Percentiles rank a stretch among this genome's conserved stretches.
These are phyloP conservation scores for Clarias pachynema DNA, from an alignment of 2,797 vertebrate species.

Conservation along the genomic window DNA sequence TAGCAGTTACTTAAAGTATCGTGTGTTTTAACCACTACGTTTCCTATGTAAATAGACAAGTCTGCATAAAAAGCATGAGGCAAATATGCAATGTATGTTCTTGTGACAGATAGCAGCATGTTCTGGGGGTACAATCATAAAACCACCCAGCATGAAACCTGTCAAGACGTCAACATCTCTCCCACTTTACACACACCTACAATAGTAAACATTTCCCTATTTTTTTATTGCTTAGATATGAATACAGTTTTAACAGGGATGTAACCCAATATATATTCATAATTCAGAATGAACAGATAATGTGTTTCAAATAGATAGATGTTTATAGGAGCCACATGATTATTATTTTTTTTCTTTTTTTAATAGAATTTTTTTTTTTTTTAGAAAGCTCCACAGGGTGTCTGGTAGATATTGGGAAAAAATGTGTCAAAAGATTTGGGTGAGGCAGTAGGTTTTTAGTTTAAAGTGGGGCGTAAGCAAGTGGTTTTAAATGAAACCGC, in stretches of 20 bases:
- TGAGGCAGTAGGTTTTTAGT: neutral
- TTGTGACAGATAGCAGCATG: neutral
- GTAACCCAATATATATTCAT: neutral
- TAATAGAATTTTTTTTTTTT: neutral
- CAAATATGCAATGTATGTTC: neutral
- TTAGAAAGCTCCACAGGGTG: neutral
- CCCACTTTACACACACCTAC: neutral
- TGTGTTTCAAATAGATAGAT: neutral
- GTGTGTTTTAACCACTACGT: constrained; percentile 43
- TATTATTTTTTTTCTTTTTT: neutral
- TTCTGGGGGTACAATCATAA: constrained; percentile 20
- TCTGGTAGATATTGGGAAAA: neutral
- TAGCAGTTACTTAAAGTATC: constrained; percentile 47
- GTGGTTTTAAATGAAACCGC: neutral
- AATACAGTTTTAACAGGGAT: neutral
- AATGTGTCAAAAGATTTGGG: neutral
- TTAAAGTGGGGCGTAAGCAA: neutral
- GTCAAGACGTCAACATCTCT: constrained; percentile 7
- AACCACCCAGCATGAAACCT: constrained; percentile 36
- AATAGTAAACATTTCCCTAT: neutral
- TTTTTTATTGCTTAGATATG: neutral
- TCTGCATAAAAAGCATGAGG: constrained; percentile 10
- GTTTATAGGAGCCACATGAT: too few species aligned
- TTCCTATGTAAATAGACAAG: constrained; percentile 34
- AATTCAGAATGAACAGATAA: neutral